Percentiles rank a stretch among this genome's conserved stretches.
Conservation (phyloP, 2,888 invertebrate genomes). For the Taenaris catops region DNA sequence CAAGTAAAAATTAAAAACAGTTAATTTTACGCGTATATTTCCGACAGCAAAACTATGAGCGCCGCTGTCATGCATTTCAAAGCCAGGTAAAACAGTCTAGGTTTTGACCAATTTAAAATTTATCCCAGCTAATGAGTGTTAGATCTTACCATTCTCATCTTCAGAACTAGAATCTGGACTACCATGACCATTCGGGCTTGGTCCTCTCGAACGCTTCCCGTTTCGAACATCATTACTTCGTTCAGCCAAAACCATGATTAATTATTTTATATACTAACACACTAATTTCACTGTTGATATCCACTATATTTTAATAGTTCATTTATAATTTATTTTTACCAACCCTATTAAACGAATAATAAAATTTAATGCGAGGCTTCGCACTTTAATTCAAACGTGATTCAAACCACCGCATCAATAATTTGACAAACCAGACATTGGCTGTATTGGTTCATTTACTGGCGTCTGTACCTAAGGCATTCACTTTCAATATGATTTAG, state of each 20-base stretch:
- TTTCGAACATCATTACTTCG: constrained; percentile 92
- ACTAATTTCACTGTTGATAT: constrained; percentile 35
- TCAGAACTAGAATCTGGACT: constrained; percentile 91
- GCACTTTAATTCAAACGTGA: constrained; percentile 76
- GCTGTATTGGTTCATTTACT: constrained; percentile 42
- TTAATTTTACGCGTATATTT: constrained; percentile 14
- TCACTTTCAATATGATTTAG: constrained; percentile 43
- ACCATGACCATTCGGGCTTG: constrained; percentile 92
- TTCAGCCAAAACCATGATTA: constrained; percentile 92
- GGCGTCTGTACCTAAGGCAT: constrained; percentile 62
- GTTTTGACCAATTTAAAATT: no score
- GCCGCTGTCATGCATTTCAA: constrained; percentile 13
- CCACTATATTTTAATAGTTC: constrained; percentile 26
- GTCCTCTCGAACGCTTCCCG: constrained; percentile 93
- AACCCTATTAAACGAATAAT: constrained; percentile 33
- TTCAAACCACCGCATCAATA: constrained; percentile 81
- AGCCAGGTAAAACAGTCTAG: constrained; percentile 8
- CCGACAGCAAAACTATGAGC: constrained; percentile 10
- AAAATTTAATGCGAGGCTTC: constrained; percentile 52
- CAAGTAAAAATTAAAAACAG: constrained; percentile 6
- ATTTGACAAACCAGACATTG: constrained; percentile 64
- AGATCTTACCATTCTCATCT: constrained; percentile 87
- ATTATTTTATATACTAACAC: constrained; percentile 37
- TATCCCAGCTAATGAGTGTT: neutral
- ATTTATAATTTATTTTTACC: constrained; percentile 26